A percentile compares a stretch with the other conserved stretches of the same genome.
phyloP scores from a whole-genome alignment of 2,797 vertebrate species.

The Scleropages formosus region DNA sequence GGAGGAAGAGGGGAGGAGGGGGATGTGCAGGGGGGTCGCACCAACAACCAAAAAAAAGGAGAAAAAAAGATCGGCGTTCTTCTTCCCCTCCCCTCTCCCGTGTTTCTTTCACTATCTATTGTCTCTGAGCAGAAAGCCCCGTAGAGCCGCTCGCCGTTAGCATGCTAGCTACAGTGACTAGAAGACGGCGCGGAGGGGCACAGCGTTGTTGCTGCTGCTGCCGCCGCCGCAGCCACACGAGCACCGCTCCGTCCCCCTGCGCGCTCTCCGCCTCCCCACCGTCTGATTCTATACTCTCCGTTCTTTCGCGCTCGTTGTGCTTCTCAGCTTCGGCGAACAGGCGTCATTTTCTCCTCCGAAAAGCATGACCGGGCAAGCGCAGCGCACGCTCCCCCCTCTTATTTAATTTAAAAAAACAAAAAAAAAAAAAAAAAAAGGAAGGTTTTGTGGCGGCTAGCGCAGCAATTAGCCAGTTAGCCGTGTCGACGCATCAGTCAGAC shows the following conservation, averaged over 20 bases:
- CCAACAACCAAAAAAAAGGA: slow-evolving; percentile 63
- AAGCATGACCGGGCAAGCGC: not conserved
- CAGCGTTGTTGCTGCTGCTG: slow-evolving; percentile 5
- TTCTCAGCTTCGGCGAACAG: slow-evolving; percentile 13
- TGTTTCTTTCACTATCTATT: slow-evolving; percentile 56
- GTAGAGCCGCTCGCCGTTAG: slow-evolving; percentile 48
- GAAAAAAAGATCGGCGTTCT: slow-evolving; percentile 57
- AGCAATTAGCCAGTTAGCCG: slow-evolving; percentile 29
- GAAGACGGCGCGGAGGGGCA: slow-evolving; percentile 8
- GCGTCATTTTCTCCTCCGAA: slow-evolving; percentile 3
- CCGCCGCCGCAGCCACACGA: slow-evolving; percentile 9
- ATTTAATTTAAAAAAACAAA: not conserved
- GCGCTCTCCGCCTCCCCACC: not conserved
- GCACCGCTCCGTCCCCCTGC: not conserved
- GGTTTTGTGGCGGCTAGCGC: slow-evolving; percentile 14
- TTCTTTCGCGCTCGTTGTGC: not conserved
- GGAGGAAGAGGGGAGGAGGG: slow-evolving; percentile 73
- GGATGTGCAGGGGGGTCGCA: slow-evolving; percentile 67
- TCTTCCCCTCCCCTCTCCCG: slow-evolving; percentile 59
- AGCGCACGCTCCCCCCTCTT: slow-evolving; percentile 18
- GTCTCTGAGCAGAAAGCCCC: slow-evolving; percentile 53
- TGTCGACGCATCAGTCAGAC: slow-evolving; percentile 75
- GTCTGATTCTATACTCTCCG: not conserved
- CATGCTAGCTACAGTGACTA: slow-evolving; percentile 28
- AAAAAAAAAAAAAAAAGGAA: not conserved